Evolutionary conservation across 1,140 invertebrate species (phyloP), one percentile per base, ranked within the genome.

Genomic region (Eurosta solidaginis): DNA sequence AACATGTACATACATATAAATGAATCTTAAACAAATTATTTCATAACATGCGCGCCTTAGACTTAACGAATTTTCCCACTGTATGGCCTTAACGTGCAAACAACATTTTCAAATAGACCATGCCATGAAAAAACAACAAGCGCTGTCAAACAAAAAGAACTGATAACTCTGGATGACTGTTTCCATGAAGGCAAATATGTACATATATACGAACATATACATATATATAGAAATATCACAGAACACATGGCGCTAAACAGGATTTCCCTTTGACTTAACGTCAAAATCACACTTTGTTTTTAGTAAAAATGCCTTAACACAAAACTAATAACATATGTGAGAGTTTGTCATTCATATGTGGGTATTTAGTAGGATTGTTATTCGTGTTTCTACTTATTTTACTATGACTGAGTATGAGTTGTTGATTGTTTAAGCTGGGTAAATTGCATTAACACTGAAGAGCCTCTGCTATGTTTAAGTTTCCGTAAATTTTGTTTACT

Each of bases 371-470:
- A 14, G n/a, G 3, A n/a, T n/a, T 27, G 49, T 52, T 63, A 7
- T 14, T 22, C n/a, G n/a, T n/a, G n/a, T n/a, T n/a, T n/a, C n/a
- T n/a, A n/a, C n/a, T n/a, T 7, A 40, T 68, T n/a, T 3, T 22
- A 40, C 17, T 68, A 40, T 40, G 74, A 29, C 42, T 75, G n/a
- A 12, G 14, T 33, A 45, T 25, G 45, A 9, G n/a, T 47, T 75
- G 42, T 47, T 75, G 74, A n/a, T 75, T 44, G 42, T 25, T 74
- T 74, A 47, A 29, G 74, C 25, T 47, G 74, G 36, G 14, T 75
- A 75, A 75, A 75, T 75, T 75, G 74, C 42, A 75, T 75, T 75
- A 75, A 29, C 20, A 22, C 74, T 20, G 44, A n/a, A 20, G 40
- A 47, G 74, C 74, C 44, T n/a, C n/a, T n/a, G n/a, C n/a, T n/a